Conservation (phyloP, 2,888 invertebrate genomes). For the Eupithecia pulchellata region DNA sequence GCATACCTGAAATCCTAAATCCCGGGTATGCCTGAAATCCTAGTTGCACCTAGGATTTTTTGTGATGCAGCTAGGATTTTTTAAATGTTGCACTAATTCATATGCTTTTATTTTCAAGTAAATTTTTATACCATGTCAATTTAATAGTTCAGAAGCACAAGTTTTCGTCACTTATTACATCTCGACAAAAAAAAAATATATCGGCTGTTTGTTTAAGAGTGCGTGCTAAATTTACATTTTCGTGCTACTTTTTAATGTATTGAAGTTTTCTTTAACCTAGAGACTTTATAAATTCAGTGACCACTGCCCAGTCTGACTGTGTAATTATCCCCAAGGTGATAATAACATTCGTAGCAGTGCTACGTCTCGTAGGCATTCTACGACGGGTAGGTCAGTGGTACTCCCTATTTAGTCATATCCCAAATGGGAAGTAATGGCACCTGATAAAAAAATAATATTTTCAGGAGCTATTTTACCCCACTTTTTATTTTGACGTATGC, state of each 20-base stretch:
- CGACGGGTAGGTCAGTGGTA: too few species aligned
- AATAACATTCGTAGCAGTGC: constrained; percentile 17
- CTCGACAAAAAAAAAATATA: neutral
- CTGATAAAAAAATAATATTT: too few species aligned
- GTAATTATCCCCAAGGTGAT: constrained; percentile 17
- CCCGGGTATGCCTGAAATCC: too few species aligned
- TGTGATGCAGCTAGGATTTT: too few species aligned
- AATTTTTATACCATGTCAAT: neutral
- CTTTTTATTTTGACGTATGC: too few species aligned
- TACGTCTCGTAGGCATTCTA: constrained; percentile 21
- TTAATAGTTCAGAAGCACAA: neutral
- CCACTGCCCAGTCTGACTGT: constrained; percentile 14
- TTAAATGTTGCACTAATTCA: too few species aligned
- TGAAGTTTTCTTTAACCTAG: constrained; percentile 6
- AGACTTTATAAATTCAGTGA: constrained; percentile 16
- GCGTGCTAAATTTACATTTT: neutral
- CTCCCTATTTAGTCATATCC: too few species aligned
- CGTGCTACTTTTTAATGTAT: neutral
- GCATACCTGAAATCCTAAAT: neutral
- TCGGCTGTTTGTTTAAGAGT: neutral
- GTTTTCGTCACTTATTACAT: neutral
- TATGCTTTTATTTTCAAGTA: neutral
- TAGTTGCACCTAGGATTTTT: too few species aligned
- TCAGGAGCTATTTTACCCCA: too few species aligned
- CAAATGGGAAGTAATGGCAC: too few species aligned